Base-by-base conservation (phyloP, 2,888 invertebrate genomes). In the Geophilus truncorum region DNA sequence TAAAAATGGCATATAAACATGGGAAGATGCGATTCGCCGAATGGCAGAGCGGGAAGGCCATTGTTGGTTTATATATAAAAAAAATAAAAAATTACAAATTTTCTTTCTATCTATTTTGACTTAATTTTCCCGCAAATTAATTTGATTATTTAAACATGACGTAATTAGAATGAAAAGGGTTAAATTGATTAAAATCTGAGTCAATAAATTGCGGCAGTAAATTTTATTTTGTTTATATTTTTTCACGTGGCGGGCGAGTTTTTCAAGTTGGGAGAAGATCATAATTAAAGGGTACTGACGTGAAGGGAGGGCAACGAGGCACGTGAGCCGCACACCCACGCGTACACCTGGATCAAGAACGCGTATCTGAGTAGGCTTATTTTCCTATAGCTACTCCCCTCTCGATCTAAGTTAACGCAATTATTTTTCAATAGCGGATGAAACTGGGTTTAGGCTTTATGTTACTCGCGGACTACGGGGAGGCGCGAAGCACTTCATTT, bases 201-300 rank as follows among this genome's bases (percentile, higher is more conserved):
- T 6, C 57, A 23, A 62, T 62, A 62, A 62, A 62, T 62, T 9
- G 15, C 0, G 40, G 40, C n/a, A 40, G 40, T 40, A 40, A 62
- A 62, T 23, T 62, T 62, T 62, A 62, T 62, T 62, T 62, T 62
- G 21, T 23, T 62, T 21, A 62, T 62, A 23, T 23, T 62, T 18
- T 62, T 40, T 40, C 40, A 40, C 40, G 40, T 40, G 40, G 40
- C 40, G 23, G 23, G 57, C 57, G 21, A 62, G 57, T 62, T 62
- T 62, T 62, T 62, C 57, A 62, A 62, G 21, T 62, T 62, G 15
- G 23, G n/a, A 62, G 57, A 62, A 62, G 57, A 62, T 10, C 21
- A 62, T 62, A 62, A 62, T 62, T 62, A 62, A 62, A 62, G 57
- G 57, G 57, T 62, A 62, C 10, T 62, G 57, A 62, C 57, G 57